These are phyloP conservation scores for Parazoanthus darwini DNA, from an alignment of 92 coral and sea anemone genomes.

Conservation along the genomic window DNA sequence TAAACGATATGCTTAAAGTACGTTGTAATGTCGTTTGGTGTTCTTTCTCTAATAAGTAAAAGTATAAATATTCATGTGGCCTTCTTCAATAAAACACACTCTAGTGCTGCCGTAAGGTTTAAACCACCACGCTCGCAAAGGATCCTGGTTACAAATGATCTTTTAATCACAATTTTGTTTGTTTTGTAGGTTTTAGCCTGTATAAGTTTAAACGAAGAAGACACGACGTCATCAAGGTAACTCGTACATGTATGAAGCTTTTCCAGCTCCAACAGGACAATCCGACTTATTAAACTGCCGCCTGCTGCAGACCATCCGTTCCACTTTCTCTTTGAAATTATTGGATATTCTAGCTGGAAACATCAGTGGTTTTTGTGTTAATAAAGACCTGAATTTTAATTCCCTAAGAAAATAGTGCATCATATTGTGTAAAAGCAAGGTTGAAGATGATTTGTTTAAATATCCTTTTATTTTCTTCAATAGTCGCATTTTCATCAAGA, in stretches of 20 bases:
- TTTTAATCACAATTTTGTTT: not conserved
- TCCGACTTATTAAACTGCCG: too few relatives aligned
- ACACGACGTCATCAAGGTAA: constrained; percentile 95
- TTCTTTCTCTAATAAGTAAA: too few relatives aligned
- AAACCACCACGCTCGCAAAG: not conserved
- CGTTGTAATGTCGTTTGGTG: too few relatives aligned
- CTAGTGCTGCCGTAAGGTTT: too few relatives aligned
- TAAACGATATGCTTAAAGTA: too few relatives aligned
- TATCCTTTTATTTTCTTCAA: constrained; percentile 8
- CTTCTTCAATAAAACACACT: too few relatives aligned
- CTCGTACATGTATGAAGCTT: not conserved
- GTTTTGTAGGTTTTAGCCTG: constrained; percentile 78
- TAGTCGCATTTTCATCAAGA: constrained; percentile 97
- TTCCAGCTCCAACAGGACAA: not conserved
- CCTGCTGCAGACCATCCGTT: too few relatives aligned
- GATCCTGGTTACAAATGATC: not conserved
- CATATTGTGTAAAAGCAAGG: not conserved
- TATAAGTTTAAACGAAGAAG: constrained; percentile 93
- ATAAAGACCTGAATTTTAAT: too few relatives aligned
- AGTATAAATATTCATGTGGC: too few relatives aligned
- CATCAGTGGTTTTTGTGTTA: too few relatives aligned
- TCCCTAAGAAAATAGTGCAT: not conserved
- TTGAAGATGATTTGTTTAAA: not conserved
- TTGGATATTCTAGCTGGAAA: too few relatives aligned
- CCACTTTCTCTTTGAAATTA: too few relatives aligned